Evolutionary conservation across 2,797 vertebrate genomes (phyloP).

Genomic region (Spondyliosoma cantharus): DNA sequence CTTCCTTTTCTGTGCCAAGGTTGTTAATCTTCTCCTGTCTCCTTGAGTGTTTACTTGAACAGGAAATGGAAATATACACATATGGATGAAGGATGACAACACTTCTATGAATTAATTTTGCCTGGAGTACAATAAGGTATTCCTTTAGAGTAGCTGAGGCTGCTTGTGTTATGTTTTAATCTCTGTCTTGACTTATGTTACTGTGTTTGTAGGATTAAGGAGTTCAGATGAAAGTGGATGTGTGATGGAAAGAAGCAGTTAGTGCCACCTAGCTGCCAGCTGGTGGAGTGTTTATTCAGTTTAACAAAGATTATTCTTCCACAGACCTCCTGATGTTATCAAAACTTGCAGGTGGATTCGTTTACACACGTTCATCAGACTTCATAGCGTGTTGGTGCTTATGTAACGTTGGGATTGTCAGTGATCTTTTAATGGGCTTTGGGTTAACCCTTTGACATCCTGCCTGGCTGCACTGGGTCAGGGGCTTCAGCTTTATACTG

Average conservation of each 20-base stretch:
- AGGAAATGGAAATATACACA: slow-evolving; percentile 60
- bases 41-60: slow-evolving; percentile 53
- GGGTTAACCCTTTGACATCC: slow-evolving; percentile 45
- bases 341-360: not conserved
- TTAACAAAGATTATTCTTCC: not conserved
- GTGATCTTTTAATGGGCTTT: slow-evolving; percentile 68
- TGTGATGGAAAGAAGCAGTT: slow-evolving; percentile 12
- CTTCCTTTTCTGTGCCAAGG: not conserved
- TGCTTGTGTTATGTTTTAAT: not conserved
- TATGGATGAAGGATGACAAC: slow-evolving; percentile 30
- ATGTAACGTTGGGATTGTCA: slow-evolving; percentile 29
- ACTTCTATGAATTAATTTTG: slow-evolving; percentile 13
- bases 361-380: not conserved
- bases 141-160: slow-evolving; percentile 5
- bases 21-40: slow-evolving; percentile 29
- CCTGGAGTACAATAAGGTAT: not conserved
- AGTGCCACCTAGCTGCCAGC: slow-evolving; percentile 70
- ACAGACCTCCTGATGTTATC: not conserved
- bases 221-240: not conserved
- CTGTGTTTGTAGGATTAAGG: slow-evolving; percentile 3
- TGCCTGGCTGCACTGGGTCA: slow-evolving; percentile 3
- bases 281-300: not conserved
- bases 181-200: not conserved
- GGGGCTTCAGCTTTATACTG: slow-evolving; percentile 14
- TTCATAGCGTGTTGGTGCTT: not conserved